Conservation (phyloP, 2,113 vertebrate genomes). For the Passer domesticus region DNA sequence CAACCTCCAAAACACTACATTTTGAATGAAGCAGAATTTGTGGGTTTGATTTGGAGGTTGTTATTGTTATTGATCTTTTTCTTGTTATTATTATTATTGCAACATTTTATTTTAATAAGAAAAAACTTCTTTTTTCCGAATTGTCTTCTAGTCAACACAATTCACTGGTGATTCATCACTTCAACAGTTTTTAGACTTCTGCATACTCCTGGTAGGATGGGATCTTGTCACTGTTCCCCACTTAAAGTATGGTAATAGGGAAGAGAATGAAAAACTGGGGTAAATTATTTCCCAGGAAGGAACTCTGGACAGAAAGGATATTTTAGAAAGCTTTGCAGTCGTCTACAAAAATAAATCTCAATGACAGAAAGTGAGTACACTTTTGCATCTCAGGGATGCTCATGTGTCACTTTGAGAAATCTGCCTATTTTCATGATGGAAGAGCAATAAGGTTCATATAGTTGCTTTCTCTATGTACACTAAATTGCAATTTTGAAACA, state of each 20-base stretch:
- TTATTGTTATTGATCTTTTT: not conserved
- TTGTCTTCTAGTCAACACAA: not conserved
- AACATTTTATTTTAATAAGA: not conserved
- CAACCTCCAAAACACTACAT: not conserved
- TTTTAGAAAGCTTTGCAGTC: not conserved
- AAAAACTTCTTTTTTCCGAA: not conserved
- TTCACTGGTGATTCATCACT: not conserved
- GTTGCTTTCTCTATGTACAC: not conserved
- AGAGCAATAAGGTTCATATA: not conserved
- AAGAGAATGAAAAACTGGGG: not conserved
- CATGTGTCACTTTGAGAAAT: not conserved
- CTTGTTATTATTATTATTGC: not conserved
- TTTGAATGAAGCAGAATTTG: not conserved
- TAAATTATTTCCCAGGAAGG: not conserved
- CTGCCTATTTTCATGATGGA: not conserved
- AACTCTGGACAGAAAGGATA: not conserved
- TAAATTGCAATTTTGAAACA: not conserved
- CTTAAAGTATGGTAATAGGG: not conserved
- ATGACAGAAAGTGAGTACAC: not conserved
- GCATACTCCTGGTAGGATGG: not conserved
- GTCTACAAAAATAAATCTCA: not conserved
- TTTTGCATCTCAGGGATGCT: not conserved
- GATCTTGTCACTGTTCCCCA: not conserved
- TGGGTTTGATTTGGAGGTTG: not conserved
- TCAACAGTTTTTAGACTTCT: not conserved